Base-by-base conservation (phyloP, 2,113 vertebrate genomes). In the Blennius ocellaris region DNA sequence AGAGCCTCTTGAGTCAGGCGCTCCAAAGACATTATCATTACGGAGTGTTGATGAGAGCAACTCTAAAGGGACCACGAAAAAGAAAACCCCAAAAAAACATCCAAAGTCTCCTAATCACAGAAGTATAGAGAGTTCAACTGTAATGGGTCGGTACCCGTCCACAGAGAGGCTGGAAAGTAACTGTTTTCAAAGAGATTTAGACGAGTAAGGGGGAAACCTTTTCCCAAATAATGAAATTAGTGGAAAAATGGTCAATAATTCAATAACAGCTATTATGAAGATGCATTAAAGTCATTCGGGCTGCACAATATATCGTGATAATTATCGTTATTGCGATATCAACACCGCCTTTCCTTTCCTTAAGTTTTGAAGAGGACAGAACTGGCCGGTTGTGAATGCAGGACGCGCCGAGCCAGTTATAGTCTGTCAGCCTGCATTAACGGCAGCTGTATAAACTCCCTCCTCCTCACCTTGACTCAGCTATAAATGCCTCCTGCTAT, bases 11-110 rank as follows among this genome's bases (percentile, higher is more conserved):
- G 5, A 48, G 11, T 45, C 52, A 55, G 65, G 2, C 21, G 21
- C 43, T 68, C 14, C 8, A 5, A 48, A 39, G 52, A 56, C 43
- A 41, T 44, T 5, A 43, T 64, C 60, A 64, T 73, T 50, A 73
- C 55, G 11, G 36, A 49, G 41, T 5, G n/a, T 21, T 37, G 40
- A 62, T 30, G 53, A 57, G 37, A 57, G 43, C 36, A 1, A 48
- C 53, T 69, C 8, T 44, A 53, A 54, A 36, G 40, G 16, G 50
- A 53, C 11, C 39, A 66, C 16, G 21, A 30, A 30, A 30, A 30
- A 53, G n/a, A n/a, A n/a, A n/a, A n/a, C n/a, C n/a, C n/a, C n/a
- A n/a, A 54, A 14, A 7, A 6, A 11, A 44, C 43, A 30, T 2
- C 21, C 21, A 30, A 30, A 2, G 21, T 30, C 21, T 30, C 4